These are phyloP conservation scores for Danionella dracula DNA, from an alignment of 2,797 vertebrate genomes.

Conservation along the genomic window DNA sequence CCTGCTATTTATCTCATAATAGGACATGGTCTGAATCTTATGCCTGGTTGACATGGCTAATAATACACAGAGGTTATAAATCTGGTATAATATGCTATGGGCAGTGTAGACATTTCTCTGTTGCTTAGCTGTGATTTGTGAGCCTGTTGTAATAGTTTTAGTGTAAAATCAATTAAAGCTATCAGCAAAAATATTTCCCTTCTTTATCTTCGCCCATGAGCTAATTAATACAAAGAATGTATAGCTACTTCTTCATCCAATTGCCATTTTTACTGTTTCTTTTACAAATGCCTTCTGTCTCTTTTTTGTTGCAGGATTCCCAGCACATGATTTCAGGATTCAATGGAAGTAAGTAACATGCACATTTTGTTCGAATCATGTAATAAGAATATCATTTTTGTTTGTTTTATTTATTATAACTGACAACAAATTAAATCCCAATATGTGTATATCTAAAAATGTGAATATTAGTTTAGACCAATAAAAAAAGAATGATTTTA, in stretches of 20 bases:
- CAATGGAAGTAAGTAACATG: conserved; percentile 82
- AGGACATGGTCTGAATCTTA: conserved; percentile 40
- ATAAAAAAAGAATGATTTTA: too few relatives aligned
- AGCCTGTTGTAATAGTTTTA: conserved; percentile 48
- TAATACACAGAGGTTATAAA: conserved; percentile 45
- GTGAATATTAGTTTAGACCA: too few relatives aligned
- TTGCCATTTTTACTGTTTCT: too few relatives aligned
- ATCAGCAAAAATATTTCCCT: conserved; percentile 51
- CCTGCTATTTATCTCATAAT: conserved; percentile 41
- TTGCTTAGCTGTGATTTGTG: conserved; percentile 35
- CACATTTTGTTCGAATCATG: neutral
- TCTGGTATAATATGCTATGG: conserved; percentile 30
- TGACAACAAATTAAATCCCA: too few relatives aligned
- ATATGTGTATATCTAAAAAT: too few relatives aligned
- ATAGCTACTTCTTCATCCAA: too few relatives aligned
- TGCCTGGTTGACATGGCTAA: conserved; percentile 42
- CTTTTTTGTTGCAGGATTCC: conserved; percentile 73
- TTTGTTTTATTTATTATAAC: too few relatives aligned
- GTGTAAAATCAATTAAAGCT: conserved; percentile 63
- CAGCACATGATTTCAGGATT: conserved; percentile 91
- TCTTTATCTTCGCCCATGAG: conserved; percentile 12
- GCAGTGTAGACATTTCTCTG: conserved; percentile 10
- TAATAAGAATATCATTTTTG: too few relatives aligned
- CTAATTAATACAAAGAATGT: neutral
- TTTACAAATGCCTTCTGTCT: conserved; percentile 45